These are phyloP conservation scores for Eupsilia transversa DNA, from an alignment of 2,888 invertebrate species.

Conservation along the genomic window DNA sequence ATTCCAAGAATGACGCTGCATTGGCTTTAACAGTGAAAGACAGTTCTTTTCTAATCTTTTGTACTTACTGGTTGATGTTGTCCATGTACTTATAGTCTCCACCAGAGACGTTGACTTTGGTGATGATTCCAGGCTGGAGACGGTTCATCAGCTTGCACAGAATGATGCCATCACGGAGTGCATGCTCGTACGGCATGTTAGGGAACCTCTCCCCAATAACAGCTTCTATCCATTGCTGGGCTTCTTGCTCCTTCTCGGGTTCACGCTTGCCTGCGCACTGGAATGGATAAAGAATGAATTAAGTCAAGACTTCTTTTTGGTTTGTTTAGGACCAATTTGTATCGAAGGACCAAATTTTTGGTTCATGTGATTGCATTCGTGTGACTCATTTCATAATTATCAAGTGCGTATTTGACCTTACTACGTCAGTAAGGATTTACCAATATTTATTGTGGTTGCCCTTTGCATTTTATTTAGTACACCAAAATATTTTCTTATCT, in stretches of 20 bases:
- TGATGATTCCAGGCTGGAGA: constrained; percentile 95
- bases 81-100: constrained; percentile 99
- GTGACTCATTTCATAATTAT: no score
- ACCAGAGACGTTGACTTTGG: constrained; percentile 95
- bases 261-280: constrained; percentile 96
- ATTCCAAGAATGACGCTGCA: background rate
- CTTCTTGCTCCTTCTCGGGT: constrained; percentile 94
- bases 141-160: constrained; percentile 97
- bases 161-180: constrained; percentile 95
- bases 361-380: background rate
- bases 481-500: background rate
- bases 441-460: background rate
- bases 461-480: background rate
- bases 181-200: constrained; percentile 93
- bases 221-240: constrained; percentile 96
- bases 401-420: no score
- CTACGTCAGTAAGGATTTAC: background rate
- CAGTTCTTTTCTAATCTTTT: background rate
- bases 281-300: constrained; percentile 65
- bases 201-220: constrained; percentile 95
- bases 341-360: background rate
- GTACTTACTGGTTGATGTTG: constrained; percentile 96
- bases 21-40: background rate
- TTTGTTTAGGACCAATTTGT: background rate
- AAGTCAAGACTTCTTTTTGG: background rate